Evolutionary conservation across 2,888 invertebrate genomes (phyloP).

Genomic region (Lordiphosa andalusiaca): DNA sequence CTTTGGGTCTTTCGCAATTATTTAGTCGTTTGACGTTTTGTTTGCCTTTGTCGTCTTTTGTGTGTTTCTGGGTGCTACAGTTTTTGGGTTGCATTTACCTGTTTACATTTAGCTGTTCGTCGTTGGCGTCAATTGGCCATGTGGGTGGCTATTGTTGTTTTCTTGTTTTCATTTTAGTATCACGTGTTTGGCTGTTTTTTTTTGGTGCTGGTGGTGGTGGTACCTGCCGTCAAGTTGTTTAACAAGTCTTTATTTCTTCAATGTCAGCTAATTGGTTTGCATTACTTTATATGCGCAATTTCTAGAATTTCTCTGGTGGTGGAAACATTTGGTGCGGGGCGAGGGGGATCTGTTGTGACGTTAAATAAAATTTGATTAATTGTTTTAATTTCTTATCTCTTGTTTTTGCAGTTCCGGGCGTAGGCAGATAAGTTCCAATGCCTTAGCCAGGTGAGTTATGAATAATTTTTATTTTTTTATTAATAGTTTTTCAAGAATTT

Average conservation of each 20-base stretch:
- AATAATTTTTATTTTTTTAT: not conserved
- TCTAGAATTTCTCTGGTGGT: slow-evolving; percentile 19
- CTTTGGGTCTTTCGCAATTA: slow-evolving; percentile 41
- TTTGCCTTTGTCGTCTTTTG: slow-evolving; percentile 22
- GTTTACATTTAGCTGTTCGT: slow-evolving; percentile 12
- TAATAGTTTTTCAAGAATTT: not conserved
- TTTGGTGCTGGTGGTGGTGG: too few species aligned
- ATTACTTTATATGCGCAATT: slow-evolving; percentile 26
- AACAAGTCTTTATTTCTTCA: slow-evolving; percentile 32
- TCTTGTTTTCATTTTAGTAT: slow-evolving; percentile 39
- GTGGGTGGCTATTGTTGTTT: slow-evolving; percentile 56
- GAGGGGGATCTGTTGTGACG: too few species aligned
- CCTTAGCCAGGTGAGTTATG: slow-evolving; percentile 88
- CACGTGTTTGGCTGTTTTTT: slow-evolving; percentile 50
- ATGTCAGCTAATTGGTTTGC: slow-evolving; percentile 59
- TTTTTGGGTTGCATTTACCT: slow-evolving; percentile 47
- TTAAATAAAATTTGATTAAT: slow-evolving; percentile 1
- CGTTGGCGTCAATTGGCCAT: slow-evolving; percentile 24
- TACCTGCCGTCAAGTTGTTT: slow-evolving; percentile 32
- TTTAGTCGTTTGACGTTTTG: slow-evolving; percentile 43
- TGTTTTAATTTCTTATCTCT: slow-evolving; percentile 2
- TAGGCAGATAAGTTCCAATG: slow-evolving; percentile 91
- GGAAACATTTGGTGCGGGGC: slow-evolving; percentile 7
- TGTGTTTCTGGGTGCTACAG: slow-evolving; percentile 18
- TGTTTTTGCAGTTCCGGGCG: slow-evolving; percentile 87